Conservation (phyloP, 2,797 vertebrate species). For the Tragelaphus eurycerus region DNA sequence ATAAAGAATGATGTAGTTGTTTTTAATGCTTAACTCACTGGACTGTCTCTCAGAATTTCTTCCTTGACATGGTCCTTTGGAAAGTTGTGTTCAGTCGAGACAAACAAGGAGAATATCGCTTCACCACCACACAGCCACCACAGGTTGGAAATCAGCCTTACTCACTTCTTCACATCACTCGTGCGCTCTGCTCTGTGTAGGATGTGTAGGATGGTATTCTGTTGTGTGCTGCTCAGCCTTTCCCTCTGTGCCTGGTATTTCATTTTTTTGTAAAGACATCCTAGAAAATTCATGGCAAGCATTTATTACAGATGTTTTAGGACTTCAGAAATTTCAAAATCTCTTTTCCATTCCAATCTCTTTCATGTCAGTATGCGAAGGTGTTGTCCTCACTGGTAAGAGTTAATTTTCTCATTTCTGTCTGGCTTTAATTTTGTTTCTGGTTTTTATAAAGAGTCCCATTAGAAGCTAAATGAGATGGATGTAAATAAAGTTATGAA, state of each 20-base stretch:
- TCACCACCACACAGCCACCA: constrained; percentile 90
- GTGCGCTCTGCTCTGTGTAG: constrained; percentile 44
- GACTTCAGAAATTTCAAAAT: constrained; percentile 46
- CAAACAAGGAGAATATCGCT: constrained; percentile 94
- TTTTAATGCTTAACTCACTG: constrained; percentile 92
- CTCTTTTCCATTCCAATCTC: constrained; percentile 59
- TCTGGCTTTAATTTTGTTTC: constrained; percentile 4
- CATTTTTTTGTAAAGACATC: constrained; percentile 17
- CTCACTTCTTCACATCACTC: constrained; percentile 72
- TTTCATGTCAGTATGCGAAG: background rate
- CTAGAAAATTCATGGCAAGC: constrained; percentile 32
- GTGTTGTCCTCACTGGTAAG: background rate
- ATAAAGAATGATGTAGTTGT: constrained; percentile 83
- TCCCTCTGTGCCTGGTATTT: constrained; percentile 8
- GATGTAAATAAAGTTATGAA: constrained; percentile 18
- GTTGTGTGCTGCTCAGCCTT: constrained; percentile 28
- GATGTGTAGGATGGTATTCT: background rate
- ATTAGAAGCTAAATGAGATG: constrained; percentile 33
- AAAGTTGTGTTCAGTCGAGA: constrained; percentile 99
- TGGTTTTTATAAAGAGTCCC: constrained; percentile 1
- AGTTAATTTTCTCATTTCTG: constrained; percentile 35
- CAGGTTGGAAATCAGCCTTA: constrained; percentile 94
- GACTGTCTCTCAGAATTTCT: constrained; percentile 95
- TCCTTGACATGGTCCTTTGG: constrained; percentile 99
- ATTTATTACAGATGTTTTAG: constrained; percentile 25